Base-by-base conservation (phyloP, 1,140 invertebrate genomes). In the Sipha flava region DNA sequence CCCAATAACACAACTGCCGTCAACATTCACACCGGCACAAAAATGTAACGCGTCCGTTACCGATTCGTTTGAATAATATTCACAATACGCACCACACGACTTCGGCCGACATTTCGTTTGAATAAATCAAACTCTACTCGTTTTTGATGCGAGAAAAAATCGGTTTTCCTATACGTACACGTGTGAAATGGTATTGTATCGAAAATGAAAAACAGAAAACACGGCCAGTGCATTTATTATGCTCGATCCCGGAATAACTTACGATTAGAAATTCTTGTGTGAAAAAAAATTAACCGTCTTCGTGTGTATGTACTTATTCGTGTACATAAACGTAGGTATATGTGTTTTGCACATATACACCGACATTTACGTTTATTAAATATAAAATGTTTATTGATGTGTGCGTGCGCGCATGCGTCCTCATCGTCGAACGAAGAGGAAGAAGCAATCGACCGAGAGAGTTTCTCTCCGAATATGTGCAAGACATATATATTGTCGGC, bases 381-480 rank as follows among this genome's bases (percentile, higher is more conserved):
- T n/a, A n/a, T n/a, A n/a, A n/a, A n/a, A n/a, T n/a, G n/a, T n/a
- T n/a, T n/a, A n/a, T n/a, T n/a, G n/a, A n/a, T n/a, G n/a, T n/a
- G n/a, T n/a, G n/a, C n/a, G n/a, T n/a, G n/a, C n/a, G n/a, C n/a
- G n/a, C n/a, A n/a, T 14, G 0, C 14, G 29, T 59, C 16, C 18
- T 40, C 21, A 37, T 66, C 64, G 23, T 45, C 40, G 23, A 70
- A 70, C 66, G 47, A 70, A 70, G 40, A 70, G 66, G 49, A 77
- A 43, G 49, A 77, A 54, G 73, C 73, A 43, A 77, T 77, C 73
- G 23, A 77, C 52, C 34, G 73, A 57, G 52, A 57, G 52, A 77
- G 59, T 77, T 37, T 57, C 72, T 77, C 73, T 57, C 34, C 52
- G 43, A 77, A 57, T 77, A 77, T 57, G 73, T 57, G 40, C 73